Percentiles rank a stretch among this genome's conserved stretches.
These are phyloP conservation scores for Andrena chrysosceles DNA, from an alignment of 2,888 invertebrate species.

Conservation along the genomic window DNA sequence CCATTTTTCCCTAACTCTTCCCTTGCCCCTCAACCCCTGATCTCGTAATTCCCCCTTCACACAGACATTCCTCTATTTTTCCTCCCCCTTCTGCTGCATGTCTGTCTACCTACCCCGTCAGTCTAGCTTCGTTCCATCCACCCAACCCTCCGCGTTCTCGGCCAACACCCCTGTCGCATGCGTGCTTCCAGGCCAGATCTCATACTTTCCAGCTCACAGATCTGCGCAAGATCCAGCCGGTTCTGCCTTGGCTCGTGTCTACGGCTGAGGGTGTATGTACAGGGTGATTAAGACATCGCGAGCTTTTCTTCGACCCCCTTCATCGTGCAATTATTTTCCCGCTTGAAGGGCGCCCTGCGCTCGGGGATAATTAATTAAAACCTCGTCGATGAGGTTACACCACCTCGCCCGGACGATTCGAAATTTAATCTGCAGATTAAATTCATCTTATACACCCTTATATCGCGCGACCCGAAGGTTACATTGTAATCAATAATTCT, in stretches of 20 bases:
- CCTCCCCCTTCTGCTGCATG: neutral
- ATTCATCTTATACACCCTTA: neutral
- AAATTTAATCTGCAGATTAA: too few species aligned
- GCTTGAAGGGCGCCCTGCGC: neutral
- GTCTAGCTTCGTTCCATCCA: neutral
- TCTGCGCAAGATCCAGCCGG: constrained; percentile 55
- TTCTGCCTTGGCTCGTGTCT: constrained; percentile 39
- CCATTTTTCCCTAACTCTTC: neutral
- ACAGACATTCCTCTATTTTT: neutral
- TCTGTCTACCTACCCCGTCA: neutral
- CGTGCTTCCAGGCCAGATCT: constrained; percentile 35
- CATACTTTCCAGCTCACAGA: constrained; percentile 11
- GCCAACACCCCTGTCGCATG: constrained; percentile 53
- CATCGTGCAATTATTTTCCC: constrained; percentile 36
- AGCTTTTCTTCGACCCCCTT: constrained; percentile 14
- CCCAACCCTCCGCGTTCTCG: neutral
- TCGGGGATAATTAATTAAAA: constrained; percentile 21
- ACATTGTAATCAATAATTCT: too few species aligned
- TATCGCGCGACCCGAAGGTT: neutral
- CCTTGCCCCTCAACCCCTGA: neutral
- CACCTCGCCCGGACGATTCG: neutral
- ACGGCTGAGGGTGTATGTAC: constrained; percentile 36
- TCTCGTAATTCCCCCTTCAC: neutral
- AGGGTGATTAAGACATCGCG: constrained; percentile 45
- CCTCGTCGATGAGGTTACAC: neutral